These are phyloP conservation scores for Fistularia commersonii DNA, from an alignment of 2,797 vertebrate species.

Conservation along the genomic window DNA sequence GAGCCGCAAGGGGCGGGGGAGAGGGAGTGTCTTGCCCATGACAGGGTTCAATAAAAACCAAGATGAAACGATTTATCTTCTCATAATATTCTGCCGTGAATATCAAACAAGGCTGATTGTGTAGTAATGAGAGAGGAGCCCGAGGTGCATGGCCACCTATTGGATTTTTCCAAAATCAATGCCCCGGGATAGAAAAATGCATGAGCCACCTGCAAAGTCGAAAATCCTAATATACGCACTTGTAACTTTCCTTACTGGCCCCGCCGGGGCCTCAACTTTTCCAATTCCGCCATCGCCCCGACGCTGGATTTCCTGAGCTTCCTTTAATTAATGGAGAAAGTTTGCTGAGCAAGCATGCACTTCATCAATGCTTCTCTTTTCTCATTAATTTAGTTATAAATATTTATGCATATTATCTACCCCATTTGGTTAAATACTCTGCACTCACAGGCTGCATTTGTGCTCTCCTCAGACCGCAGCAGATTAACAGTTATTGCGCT, in stretches of 20 bases:
- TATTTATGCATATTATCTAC: conserved; percentile 19
- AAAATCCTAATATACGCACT: conserved; percentile 28
- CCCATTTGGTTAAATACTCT: conserved; percentile 4
- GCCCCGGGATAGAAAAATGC: conserved; percentile 47
- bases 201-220: conserved; percentile 51
- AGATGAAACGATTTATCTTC: conserved; percentile 75
- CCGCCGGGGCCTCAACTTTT: conserved; percentile 15
- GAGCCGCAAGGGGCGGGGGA: conserved; percentile 8
- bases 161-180: conserved; percentile 65
- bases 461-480: conserved; percentile 9
- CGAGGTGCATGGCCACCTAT: conserved; percentile 43
- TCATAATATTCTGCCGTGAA: conserved; percentile 65
- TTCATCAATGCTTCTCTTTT: conserved; percentile 22
- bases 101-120: conserved; percentile 59
- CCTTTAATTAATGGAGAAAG: conserved; percentile 19
- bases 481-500: conserved; percentile 17
- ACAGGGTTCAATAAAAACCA: conserved; percentile 64
- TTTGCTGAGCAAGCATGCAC: conserved; percentile 32
- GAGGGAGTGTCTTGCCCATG: conserved; percentile 43
- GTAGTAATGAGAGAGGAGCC: conserved; percentile 62
- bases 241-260: conserved; percentile 8
- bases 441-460: background rate
- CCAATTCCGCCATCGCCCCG: conserved; percentile 21
- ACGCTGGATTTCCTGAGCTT: conserved; percentile 10
- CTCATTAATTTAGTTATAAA: conserved; percentile 34